Evolutionary conservation across 2,113 vertebrate genomes (phyloP).

Genomic region (Smithornis capensis): DNA sequence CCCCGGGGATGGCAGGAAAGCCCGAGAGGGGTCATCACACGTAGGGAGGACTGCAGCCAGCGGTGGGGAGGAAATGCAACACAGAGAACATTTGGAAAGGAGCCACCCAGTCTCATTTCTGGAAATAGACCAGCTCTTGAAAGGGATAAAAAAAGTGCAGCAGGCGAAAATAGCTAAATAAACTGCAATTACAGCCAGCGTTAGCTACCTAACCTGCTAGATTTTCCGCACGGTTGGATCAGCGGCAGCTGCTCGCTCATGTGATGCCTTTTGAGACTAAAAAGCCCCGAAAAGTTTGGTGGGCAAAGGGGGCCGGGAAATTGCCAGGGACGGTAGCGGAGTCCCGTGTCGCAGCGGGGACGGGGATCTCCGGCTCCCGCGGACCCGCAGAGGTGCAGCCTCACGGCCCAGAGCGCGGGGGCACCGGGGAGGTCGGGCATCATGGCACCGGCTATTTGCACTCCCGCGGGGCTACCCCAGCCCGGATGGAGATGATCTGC

Average conservation of each 20-base stretch:
- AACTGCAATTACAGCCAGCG: neutral
- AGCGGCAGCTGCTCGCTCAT: neutral
- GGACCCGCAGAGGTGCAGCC: neutral
- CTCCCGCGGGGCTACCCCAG: neutral
- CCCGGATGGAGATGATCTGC: neutral
- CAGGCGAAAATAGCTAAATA: neutral
- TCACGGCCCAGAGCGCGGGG: neutral
- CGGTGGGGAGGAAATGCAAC: neutral
- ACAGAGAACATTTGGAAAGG: neutral
- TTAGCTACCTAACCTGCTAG: neutral
- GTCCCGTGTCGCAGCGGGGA: neutral
- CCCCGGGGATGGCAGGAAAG: fast-evolving
- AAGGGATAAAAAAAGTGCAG: neutral
- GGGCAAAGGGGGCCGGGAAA: neutral
- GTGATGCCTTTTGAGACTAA: neutral
- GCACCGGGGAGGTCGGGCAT: neutral
- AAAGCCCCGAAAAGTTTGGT: neutral
- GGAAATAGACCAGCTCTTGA: neutral
- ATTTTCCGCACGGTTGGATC: neutral
- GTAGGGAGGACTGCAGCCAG: neutral
- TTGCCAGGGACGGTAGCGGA: neutral
- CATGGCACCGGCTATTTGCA: neutral
- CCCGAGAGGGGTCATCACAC: neutral
- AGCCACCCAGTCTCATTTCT: neutral
- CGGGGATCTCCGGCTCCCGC: neutral